Evolutionary conservation across 2,113 vertebrate species (phyloP), one percentile per base, ranked within the genome.

Genomic region (Melospiza melodia): DNA sequence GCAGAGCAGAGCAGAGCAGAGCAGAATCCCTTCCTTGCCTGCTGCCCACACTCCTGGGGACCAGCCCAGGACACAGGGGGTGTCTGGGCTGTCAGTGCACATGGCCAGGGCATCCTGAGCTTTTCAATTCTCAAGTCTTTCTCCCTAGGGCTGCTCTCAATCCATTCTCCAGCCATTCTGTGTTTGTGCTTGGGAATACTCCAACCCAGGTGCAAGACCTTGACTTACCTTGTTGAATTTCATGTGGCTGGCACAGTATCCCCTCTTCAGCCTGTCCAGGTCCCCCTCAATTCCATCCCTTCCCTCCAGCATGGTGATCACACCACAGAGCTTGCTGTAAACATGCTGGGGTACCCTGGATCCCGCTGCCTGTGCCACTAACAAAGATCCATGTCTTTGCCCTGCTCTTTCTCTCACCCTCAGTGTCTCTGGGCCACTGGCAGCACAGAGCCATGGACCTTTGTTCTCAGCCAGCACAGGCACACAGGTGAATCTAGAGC

Each of bases 401-500:
- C 21, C 30, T 33, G 33, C 58, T 31, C 76, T 67, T 33, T 21
- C 7, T 6, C 37, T 72, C 1, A 0, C 48, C 10, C 20, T 51
- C 11, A 43, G 58, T 52, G 66, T 39, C 83, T 31, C 77, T 67
- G 12, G 23, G 24, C 66, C 35, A 3, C n/a, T 16, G 69, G 52
- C 58, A 23, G 54, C 5, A 48, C 0, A 0, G 58, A 49, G 19
- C 1, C 8, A 39, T 8, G 23, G 48, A 27, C 44, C 21, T 76
- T 30, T 16, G 15, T 6, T 44, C 6, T 23, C 41, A 77, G 61
- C 20, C 44, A 76, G 65, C 37, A 25, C 8, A 39, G 15, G 16
- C 44, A 12, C 44, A 11, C 8, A 23, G 43, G 24, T 10, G 25
- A 62, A 9, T 17, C 48, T 21, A n/a, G 39, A 65, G 44, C 20